Conservation (phyloP, 2,113 vertebrate genomes). For the Microcebus ravelobensis region DNA sequence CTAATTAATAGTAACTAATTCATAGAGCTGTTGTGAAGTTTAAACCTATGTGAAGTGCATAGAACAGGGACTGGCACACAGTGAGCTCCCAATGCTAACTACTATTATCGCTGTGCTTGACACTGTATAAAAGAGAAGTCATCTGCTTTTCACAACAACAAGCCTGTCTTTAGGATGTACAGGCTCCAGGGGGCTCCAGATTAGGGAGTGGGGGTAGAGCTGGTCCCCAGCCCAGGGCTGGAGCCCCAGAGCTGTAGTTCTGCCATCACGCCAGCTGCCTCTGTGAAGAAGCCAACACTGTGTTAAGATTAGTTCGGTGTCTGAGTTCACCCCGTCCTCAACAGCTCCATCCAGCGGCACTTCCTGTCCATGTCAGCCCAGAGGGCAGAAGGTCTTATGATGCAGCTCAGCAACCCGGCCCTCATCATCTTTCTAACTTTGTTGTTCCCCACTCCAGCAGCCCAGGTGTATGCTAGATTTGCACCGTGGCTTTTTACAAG, state of each 20-base stretch:
- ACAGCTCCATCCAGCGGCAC: neutral
- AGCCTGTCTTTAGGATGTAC: neutral
- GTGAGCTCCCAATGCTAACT: neutral
- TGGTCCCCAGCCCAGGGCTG: too few species aligned
- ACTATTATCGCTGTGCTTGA: neutral
- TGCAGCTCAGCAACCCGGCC: neutral
- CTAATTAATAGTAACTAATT: neutral
- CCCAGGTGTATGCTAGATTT: neutral
- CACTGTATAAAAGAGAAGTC: neutral
- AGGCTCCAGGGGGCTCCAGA: neutral
- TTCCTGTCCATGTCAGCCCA: conserved; percentile 29
- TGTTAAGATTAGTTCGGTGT: neutral
- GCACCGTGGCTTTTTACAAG: neutral
- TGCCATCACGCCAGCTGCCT: neutral
- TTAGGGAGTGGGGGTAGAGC: neutral
- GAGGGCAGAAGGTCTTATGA: neutral
- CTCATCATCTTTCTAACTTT: conserved; percentile 25
- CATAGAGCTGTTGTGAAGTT: accelerated
- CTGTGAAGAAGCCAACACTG: neutral
- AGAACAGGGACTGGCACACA: neutral
- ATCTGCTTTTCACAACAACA: neutral
- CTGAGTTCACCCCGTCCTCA: neutral
- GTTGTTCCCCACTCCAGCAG: conserved; percentile 24
- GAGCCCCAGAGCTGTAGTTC: neutral
- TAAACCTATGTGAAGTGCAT: neutral